Percentiles rank a stretch among this genome's conserved stretches.
Evolutionary conservation across 2,888 invertebrate species (phyloP).

Genomic region (Conops quadrifasciatus): DNA sequence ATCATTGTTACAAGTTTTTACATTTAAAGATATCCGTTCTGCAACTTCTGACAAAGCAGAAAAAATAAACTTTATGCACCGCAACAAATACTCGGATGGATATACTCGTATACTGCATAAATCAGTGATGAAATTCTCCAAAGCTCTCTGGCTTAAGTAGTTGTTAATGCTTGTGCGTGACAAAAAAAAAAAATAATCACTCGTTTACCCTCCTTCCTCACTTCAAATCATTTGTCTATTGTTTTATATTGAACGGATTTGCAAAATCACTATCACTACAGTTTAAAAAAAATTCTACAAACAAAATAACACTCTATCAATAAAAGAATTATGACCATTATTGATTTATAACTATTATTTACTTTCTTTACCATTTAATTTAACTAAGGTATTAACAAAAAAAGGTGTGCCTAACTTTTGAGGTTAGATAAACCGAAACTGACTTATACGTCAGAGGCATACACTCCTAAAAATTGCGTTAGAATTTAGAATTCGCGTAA

Average conservation of each 20-base stretch:
- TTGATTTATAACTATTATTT: slow-evolving; percentile 30
- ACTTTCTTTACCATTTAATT: background rate
- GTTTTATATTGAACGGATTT: background rate
- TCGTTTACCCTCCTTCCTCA: background rate
- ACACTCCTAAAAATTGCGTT: no score
- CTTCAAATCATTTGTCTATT: background rate
- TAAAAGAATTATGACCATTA: slow-evolving; percentile 34
- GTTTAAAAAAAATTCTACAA: background rate
- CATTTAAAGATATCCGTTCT: slow-evolving; percentile 12
- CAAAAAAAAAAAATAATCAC: background rate
- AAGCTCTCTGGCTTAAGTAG: background rate
- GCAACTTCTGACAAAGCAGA: slow-evolving; percentile 30
- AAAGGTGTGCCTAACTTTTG: no score
- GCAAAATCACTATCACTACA: background rate
- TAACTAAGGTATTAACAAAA: no score
- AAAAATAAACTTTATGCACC: slow-evolving; percentile 7
- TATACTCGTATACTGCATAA: background rate
- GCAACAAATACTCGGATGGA: background rate
- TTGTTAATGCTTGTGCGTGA: background rate
- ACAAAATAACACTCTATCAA: slow-evolving; percentile 15
- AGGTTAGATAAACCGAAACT: no score
- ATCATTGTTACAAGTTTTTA: slow-evolving; percentile 6
- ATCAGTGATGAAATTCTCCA: background rate
- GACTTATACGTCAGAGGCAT: no score
- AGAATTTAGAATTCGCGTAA: no score